Evolutionary conservation across 2,888 invertebrate genomes (phyloP).

Genomic region (Apamea anceps): DNA sequence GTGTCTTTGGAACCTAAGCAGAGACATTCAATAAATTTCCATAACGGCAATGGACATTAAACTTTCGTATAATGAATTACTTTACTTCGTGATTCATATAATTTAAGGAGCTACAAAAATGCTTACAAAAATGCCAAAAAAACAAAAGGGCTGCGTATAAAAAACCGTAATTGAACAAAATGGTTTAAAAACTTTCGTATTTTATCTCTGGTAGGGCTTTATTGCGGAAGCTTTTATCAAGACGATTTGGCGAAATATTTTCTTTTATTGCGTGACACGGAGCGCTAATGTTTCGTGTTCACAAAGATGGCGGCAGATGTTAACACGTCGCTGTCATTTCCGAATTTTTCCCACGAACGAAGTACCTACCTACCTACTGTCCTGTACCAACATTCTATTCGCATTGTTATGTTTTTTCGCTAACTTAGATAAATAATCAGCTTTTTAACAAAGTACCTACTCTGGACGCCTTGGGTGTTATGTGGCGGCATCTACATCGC

Average conservation of each 20-base stretch:
- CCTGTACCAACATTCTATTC: neutral
- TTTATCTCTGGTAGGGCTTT: neutral
- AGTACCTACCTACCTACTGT: neutral
- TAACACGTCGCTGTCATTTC: conserved; percentile 37
- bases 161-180: neutral
- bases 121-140: neutral
- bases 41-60: neutral
- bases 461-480: neutral
- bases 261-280: conserved; percentile 53
- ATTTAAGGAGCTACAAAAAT: neutral
- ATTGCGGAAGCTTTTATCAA: conserved; percentile 36
- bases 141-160: neutral
- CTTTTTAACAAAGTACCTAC: neutral
- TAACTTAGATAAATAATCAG: neutral
- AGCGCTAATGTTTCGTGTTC: conserved; percentile 53
- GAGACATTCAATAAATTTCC: neutral
- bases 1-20: conserved; percentile 9
- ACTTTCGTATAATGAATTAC: conserved; percentile 2
- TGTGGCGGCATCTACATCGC: neutral
- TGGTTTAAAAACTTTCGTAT: conserved; percentile 8
- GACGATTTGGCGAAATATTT: conserved; percentile 58
- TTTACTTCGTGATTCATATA: neutral
- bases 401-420: neutral
- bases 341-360: conserved; percentile 29
- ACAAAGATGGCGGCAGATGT: conserved; percentile 60